These are phyloP conservation scores for Tragelaphus scriptus DNA, from an alignment of 2,113 vertebrate species.

Conservation along the genomic window DNA sequence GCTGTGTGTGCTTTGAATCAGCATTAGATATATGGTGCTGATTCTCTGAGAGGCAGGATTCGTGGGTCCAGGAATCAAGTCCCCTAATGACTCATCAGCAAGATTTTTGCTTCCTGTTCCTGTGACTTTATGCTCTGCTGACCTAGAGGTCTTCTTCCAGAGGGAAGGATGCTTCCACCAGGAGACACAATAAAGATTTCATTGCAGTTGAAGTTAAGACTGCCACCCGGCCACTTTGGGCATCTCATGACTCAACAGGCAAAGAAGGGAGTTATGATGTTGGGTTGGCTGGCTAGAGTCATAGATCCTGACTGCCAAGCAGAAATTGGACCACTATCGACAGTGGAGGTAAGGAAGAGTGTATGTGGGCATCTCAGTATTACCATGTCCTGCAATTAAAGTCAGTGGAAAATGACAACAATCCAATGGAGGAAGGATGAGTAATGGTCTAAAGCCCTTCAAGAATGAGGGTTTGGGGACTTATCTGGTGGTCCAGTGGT, in stretches of 20 bases:
- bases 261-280: background rate
- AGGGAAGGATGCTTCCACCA: background rate
- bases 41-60: background rate
- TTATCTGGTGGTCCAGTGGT: background rate
- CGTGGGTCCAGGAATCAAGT: background rate
- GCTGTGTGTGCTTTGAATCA: background rate
- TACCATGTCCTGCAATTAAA: background rate
- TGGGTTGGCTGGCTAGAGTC: background rate
- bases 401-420: background rate
- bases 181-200: background rate
- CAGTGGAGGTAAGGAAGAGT: background rate
- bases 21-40: background rate
- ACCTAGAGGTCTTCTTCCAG: background rate
- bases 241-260: no score
- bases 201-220: no score
- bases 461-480: background rate
- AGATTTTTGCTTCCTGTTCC: background rate
- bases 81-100: background rate
- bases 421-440: background rate
- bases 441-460: background rate
- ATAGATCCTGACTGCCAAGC: background rate
- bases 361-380: background rate
- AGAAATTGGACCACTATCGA: background rate
- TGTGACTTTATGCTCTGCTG: background rate
- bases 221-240: no score